Percentiles rank a stretch among this genome's conserved stretches.
phyloP scores from a whole-genome alignment of 2,888 invertebrate species.

The Microplitis deprimator region DNA sequence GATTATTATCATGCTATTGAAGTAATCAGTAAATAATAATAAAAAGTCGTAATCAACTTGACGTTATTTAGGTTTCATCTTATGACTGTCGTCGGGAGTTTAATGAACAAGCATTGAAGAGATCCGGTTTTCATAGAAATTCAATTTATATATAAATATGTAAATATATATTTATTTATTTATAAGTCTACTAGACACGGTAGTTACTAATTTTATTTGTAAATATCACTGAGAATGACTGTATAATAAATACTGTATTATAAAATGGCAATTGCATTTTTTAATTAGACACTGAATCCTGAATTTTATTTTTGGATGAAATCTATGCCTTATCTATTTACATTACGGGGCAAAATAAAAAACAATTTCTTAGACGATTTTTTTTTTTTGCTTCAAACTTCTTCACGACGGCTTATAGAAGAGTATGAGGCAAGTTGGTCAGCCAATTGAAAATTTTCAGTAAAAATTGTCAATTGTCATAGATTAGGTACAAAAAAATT shows the following conservation, averaged over 20 bases:
- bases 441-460: too few species aligned
- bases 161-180: too few species aligned
- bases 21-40: background rate
- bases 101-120: background rate
- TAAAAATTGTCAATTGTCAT: too few species aligned
- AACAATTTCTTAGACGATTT: too few species aligned
- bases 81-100: background rate
- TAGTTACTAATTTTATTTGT: background rate
- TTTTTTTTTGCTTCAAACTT: too few species aligned
- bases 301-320: background rate
- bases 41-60: background rate
- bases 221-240: background rate
- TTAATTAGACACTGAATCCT: background rate
- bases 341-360: background rate
- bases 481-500: too few species aligned
- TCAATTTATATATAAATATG: background rate
- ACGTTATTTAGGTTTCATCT: background rate
- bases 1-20: background rate
- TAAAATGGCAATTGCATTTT: background rate
- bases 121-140: background rate
- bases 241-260: background rate
- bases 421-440: too few species aligned
- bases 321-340: background rate
- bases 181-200: background rate
- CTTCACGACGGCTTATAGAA: too few species aligned